These are phyloP conservation scores for Margaritifera margaritifera DNA, from an alignment of 2,888 invertebrate species.

Conservation along the genomic window DNA sequence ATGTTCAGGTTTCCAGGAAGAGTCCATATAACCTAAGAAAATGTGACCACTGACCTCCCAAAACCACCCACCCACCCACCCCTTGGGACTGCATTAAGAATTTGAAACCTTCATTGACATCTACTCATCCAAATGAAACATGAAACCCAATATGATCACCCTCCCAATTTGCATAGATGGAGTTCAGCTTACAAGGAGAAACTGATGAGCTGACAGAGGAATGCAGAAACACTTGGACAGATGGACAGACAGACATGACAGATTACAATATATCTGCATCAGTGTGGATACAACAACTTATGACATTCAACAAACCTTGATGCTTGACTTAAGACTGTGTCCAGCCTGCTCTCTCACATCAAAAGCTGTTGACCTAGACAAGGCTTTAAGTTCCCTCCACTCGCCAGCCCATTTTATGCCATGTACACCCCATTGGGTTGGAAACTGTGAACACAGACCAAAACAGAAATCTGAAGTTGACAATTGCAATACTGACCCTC, in stretches of 20 bases:
- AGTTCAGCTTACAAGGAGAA: too few relatives aligned
- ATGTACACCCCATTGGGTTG: slow-evolving; percentile 76
- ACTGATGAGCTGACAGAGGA: too few relatives aligned
- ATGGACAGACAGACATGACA: neutral
- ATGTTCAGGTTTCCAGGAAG: too few relatives aligned
- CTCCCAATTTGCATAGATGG: too few relatives aligned
- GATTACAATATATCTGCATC: neutral
- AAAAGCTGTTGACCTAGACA: slow-evolving; percentile 85
- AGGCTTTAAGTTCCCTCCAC: slow-evolving; percentile 84
- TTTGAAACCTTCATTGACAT: too few relatives aligned
- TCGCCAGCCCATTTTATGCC: slow-evolving; percentile 90
- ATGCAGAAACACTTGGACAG: too few relatives aligned
- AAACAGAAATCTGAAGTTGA: neutral
- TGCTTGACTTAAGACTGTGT: slow-evolving; percentile 89
- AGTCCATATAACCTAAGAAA: too few relatives aligned
- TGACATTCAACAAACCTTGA: slow-evolving; percentile 60
- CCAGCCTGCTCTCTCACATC: slow-evolving; percentile 91
- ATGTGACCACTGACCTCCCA: too few relatives aligned
- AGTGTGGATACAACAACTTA: neutral
- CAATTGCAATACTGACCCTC: neutral
- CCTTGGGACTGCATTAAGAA: too few relatives aligned
- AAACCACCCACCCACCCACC: too few relatives aligned
- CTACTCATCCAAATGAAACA: too few relatives aligned
- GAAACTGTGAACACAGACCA: slow-evolving; percentile 54
- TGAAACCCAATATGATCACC: too few relatives aligned